Percentiles rank a stretch among this genome's conserved stretches.
Evolutionary conservation across 1,140 invertebrate species (phyloP).

Genomic region (Dendroctonus ponderosae): DNA sequence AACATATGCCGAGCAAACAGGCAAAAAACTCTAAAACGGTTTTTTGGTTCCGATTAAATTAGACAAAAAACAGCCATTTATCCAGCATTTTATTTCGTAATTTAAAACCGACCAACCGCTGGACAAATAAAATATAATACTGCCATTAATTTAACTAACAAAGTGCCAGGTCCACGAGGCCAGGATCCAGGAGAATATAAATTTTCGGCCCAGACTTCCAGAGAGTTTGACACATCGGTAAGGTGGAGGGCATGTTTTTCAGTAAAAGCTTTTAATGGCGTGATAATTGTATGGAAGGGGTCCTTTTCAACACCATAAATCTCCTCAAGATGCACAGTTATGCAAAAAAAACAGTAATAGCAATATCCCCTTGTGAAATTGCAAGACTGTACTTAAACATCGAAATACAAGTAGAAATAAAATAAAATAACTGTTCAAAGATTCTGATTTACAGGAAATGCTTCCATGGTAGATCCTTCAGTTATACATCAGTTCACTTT

Average conservation of each 20-base stretch:
- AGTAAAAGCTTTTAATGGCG: conserved; percentile 31
- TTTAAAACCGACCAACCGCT: conserved; percentile 35
- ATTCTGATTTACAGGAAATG: background rate
- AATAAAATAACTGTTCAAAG: background rate
- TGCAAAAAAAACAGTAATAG: background rate
- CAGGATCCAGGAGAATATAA: conserved; percentile 35
- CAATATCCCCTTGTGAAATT: background rate
- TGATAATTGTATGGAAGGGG: conserved; percentile 28
- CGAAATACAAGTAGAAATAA: background rate
- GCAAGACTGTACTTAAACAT: background rate
- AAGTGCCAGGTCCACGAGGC: conserved; percentile 34
- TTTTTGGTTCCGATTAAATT: conserved; percentile 26
- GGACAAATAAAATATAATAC: conserved; percentile 37
- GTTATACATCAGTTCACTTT: background rate
- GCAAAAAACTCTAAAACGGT: conserved; percentile 2
- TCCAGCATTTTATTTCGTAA: conserved; percentile 33
- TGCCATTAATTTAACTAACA: conserved; percentile 37
- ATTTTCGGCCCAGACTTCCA: conserved; percentile 32
- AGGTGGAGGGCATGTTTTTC: conserved; percentile 33
- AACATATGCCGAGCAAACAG: background rate
- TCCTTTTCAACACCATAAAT: conserved; percentile 16
- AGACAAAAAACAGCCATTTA: conserved; percentile 30
- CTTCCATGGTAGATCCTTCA: background rate
- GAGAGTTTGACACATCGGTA: conserved; percentile 35
- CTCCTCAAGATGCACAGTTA: conserved; percentile 8